These are phyloP conservation scores for Sarcophaga peregrina DNA, from an alignment of 1,140 invertebrate species.

Conservation along the genomic window DNA sequence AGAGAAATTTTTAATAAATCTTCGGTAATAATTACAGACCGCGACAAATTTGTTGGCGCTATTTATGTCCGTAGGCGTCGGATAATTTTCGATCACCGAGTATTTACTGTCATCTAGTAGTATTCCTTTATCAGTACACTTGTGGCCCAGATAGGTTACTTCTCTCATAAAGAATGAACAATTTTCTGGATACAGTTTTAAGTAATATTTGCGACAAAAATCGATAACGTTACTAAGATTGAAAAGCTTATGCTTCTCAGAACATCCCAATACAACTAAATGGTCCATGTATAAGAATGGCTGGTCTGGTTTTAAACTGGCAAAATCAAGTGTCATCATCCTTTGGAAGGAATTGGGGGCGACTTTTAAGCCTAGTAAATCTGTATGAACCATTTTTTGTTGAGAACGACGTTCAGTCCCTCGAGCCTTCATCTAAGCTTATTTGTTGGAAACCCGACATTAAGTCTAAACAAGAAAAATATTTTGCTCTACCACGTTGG, in stretches of 20 bases:
- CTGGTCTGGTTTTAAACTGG: neutral
- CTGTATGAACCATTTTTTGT: conserved; percentile 7
- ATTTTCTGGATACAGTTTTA: neutral
- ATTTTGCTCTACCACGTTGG: conserved; percentile 19
- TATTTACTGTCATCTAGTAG: neutral
- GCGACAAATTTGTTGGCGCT: too few species aligned
- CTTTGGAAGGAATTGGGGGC: conserved; percentile 4
- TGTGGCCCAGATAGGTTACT: neutral
- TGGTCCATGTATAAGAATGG: conserved; percentile 29
- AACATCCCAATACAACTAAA: neutral
- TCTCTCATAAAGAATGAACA: neutral
- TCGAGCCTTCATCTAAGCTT: neutral
- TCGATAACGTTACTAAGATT: neutral
- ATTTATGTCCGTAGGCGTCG: too few species aligned
- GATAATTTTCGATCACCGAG: neutral
- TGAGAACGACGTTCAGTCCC: neutral
- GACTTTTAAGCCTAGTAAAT: conserved; percentile 10
- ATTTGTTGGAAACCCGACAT: conserved; percentile 27
- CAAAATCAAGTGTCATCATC: conserved; percentile 23
- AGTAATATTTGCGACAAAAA: neutral
- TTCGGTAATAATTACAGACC: neutral
- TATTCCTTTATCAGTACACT: neutral
- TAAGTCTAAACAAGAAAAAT: conserved; percentile 29
- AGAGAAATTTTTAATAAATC: neutral
- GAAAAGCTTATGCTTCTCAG: neutral